A percentile compares a stretch with the other conserved stretches of the same genome.
Evolutionary conservation across 1,140 invertebrate genomes (phyloP).

Genomic region (Planococcus citri): DNA sequence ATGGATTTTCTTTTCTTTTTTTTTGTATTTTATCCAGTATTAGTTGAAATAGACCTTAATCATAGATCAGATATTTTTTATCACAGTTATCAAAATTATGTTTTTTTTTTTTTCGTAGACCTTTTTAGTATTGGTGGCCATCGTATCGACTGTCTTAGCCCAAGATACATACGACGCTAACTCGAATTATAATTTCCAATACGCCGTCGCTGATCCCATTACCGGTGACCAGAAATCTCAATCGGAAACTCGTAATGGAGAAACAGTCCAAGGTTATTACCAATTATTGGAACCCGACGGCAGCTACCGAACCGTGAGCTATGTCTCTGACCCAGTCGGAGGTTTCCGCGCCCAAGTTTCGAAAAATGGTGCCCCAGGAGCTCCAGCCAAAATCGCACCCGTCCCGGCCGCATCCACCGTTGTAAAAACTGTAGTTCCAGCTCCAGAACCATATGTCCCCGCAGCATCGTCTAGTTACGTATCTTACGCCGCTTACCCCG

Average conservation of each 20-base stretch:
- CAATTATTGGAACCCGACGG: constrained; percentile 39
- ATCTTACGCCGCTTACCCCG: no score
- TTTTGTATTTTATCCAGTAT: no score
- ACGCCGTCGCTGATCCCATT: constrained; percentile 40
- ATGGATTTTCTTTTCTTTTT: no score
- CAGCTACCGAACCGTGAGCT: constrained; percentile 46
- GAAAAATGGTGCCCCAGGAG: constrained; percentile 31
- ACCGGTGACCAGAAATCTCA: constrained; percentile 48
- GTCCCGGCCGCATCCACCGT: no score
- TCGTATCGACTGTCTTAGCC: background rate
- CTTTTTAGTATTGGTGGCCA: background rate
- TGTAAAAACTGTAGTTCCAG: no score
- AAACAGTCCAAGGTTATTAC: constrained; percentile 37
- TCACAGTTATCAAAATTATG: no score
- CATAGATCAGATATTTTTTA: no score
- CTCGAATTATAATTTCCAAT: constrained; percentile 34
- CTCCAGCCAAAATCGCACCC: no score
- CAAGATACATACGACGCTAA: background rate
- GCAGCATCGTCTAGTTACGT: no score
- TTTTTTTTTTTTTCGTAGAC: no score
- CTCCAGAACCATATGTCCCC: background rate
- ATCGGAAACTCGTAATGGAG: constrained; percentile 43
- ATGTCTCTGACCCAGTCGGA: constrained; percentile 44
- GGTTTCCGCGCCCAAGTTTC: constrained; percentile 52
- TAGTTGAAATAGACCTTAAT: no score